Evolutionary conservation across 2,888 invertebrate species (phyloP).

Genomic region (Abrostola tripartita): DNA sequence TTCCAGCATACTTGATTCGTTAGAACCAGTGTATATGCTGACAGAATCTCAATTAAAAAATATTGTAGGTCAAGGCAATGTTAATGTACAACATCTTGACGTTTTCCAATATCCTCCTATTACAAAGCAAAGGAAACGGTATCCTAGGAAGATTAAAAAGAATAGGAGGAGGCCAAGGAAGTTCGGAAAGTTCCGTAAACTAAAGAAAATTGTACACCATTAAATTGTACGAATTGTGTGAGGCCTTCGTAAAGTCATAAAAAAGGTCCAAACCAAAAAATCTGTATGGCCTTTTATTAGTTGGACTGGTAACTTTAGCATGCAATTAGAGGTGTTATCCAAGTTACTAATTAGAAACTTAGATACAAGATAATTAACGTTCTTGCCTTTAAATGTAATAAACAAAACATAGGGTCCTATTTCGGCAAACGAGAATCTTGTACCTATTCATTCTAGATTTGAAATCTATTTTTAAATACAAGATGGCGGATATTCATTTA

Average conservation of each 20-base stretch:
- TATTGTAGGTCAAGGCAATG: conserved; percentile 70
- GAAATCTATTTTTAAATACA: too few species aligned
- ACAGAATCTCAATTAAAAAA: conserved; percentile 78
- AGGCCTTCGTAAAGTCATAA: not conserved
- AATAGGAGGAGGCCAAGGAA: conserved; percentile 34
- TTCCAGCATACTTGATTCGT: conserved; percentile 45
- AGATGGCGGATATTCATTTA: too few species aligned
- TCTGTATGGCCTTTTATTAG: too few species aligned
- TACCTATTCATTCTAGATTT: too few species aligned
- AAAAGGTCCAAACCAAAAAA: not conserved
- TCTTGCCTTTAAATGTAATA: not conserved
- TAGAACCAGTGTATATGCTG: conserved; percentile 80
- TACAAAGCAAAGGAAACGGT: conserved; percentile 59
- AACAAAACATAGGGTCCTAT: not conserved
- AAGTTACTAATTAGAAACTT: not conserved
- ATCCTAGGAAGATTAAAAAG: conserved; percentile 61
- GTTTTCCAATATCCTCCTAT: conserved; percentile 66
- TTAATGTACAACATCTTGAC: conserved; percentile 80
- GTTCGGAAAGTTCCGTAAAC: conserved; percentile 33
- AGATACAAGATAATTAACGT: not conserved
- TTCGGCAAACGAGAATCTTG: not conserved
- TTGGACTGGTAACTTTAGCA: too few species aligned
- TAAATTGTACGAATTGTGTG: not conserved
- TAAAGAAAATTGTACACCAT: conserved; percentile 33
- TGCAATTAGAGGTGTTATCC: too few species aligned